These are phyloP conservation scores for Caenorhabditis wallacei DNA, from an alignment of 2,888 invertebrate species.

Conservation along the genomic window DNA sequence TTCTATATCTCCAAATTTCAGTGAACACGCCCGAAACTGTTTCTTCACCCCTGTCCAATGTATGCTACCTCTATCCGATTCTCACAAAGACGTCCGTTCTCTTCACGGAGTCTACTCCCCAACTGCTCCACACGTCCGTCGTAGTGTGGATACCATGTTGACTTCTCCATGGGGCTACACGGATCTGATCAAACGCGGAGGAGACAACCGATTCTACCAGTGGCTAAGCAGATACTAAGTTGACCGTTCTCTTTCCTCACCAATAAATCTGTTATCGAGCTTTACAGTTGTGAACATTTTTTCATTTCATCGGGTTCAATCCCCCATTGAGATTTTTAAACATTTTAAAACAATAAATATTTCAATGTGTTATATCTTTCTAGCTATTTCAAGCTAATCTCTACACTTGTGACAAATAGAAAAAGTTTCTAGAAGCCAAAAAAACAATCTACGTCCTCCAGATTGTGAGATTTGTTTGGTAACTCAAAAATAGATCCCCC, in stretches of 20 bases:
- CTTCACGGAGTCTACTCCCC: constrained; percentile 62
- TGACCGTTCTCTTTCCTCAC: background rate
- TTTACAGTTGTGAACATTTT: background rate
- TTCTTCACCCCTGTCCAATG: constrained; percentile 68
- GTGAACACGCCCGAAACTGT: constrained; percentile 60
- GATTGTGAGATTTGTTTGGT: constrained; percentile 1
- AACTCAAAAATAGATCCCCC: constrained; percentile 26
- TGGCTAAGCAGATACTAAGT: constrained; percentile 53
- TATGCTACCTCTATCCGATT: constrained; percentile 53
- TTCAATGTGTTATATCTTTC: background rate
- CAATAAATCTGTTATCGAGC: constrained; percentile 42
- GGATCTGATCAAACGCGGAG: constrained; percentile 57
- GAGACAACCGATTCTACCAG: constrained; percentile 52
- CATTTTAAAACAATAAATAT: background rate
- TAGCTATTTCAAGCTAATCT: no score
- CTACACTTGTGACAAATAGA: background rate
- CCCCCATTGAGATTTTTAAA: no score
- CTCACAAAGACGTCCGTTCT: constrained; percentile 62
- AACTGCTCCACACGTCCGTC: constrained; percentile 45
- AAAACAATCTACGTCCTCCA: constrained; percentile 9
- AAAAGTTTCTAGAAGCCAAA: background rate
- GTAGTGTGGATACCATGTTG: constrained; percentile 52
- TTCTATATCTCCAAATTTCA: constrained; percentile 3
- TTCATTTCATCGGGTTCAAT: background rate
- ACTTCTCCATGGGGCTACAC: constrained; percentile 61